Conservation (phyloP, 2,888 invertebrate species). For the Clostera curtula region DNA sequence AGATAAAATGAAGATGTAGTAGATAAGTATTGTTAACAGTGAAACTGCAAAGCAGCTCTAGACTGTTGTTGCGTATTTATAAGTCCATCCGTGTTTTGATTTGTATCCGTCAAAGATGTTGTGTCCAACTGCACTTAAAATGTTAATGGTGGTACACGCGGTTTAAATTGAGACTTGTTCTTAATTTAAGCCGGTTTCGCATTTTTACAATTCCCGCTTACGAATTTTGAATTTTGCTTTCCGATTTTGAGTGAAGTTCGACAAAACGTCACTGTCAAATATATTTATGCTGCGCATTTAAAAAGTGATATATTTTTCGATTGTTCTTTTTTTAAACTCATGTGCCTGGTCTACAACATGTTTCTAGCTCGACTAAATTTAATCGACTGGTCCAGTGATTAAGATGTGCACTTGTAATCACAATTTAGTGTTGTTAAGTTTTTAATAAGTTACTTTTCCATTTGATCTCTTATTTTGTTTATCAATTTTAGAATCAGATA, state of each 20-base stretch:
- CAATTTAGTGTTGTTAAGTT: conserved; percentile 57
- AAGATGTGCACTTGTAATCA: conserved; percentile 14
- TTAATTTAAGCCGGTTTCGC: conserved; percentile 36
- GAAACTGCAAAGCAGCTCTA: conserved; percentile 70
- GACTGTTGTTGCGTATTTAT: conserved; percentile 71
- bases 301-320: conserved; percentile 1
- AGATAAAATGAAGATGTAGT: conserved; percentile 62
- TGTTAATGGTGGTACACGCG: conserved; percentile 62
- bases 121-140: conserved; percentile 74
- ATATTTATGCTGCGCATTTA: conserved; percentile 19
- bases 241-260: conserved; percentile 70
- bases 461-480: conserved; percentile 70
- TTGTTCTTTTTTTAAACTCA: too few species aligned
- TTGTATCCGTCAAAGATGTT: conserved; percentile 56
- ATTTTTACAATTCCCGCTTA: conserved; percentile 42
- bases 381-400: conserved; percentile 19
- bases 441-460: conserved; percentile 56
- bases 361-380: conserved; percentile 16
- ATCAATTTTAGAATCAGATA: conserved; percentile 51
- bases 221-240: conserved; percentile 49
- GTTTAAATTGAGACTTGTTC: conserved; percentile 33
- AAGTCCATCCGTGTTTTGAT: conserved; percentile 56
- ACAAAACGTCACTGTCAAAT: conserved; percentile 52
- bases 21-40: conserved; percentile 69
- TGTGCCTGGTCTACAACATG: too few species aligned